Conservation (phyloP, 2,113 vertebrate species). For the Cryptomyrus ogoouensis region DNA sequence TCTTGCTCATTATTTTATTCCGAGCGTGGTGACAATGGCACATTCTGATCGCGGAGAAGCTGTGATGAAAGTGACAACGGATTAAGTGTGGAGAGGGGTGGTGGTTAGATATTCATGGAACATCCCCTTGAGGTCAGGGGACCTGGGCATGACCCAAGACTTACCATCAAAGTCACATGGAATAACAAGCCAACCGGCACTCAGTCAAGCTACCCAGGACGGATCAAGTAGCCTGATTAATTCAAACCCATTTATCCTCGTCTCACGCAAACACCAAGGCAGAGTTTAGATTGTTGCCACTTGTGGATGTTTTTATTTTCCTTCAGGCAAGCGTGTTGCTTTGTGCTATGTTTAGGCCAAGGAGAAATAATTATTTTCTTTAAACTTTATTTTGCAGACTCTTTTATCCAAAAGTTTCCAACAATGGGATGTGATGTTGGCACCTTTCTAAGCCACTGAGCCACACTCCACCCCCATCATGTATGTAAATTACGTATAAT, state of each 20-base stretch:
- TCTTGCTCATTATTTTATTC: conserved; percentile 28
- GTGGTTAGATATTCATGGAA: background rate
- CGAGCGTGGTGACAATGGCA: background rate
- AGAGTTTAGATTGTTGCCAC: background rate
- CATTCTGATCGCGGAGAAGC: background rate
- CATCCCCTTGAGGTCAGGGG: background rate
- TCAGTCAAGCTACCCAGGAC: background rate
- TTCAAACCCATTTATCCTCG: background rate
- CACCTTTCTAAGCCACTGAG: background rate
- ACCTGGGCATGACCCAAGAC: background rate
- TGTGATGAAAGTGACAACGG: background rate
- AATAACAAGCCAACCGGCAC: background rate
- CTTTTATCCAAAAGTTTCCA: background rate
- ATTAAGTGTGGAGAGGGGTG: background rate
- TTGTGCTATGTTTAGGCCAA: background rate
- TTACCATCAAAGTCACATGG: conserved; percentile 9
- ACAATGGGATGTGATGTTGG: background rate
- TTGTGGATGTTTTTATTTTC: background rate
- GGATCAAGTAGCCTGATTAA: background rate
- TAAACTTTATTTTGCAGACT: background rate
- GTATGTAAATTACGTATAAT: background rate
- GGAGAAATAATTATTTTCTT: background rate
- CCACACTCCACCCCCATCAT: background rate
- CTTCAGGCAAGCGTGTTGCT: background rate
- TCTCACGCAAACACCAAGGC: background rate